Evolutionary conservation across 2,888 invertebrate species (phyloP).

Genomic region (Tipula unca): DNA sequence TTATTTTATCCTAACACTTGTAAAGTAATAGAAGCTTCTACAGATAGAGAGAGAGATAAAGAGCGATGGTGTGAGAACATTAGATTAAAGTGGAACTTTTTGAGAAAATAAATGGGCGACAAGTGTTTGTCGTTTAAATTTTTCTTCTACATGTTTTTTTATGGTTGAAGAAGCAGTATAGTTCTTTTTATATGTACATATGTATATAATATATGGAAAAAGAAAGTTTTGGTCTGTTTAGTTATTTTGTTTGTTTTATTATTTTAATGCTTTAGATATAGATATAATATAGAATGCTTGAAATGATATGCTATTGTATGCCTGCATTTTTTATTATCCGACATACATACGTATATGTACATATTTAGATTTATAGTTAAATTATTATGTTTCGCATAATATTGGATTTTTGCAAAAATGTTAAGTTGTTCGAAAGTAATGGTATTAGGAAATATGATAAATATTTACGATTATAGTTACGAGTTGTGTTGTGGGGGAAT

Average conservation of each 20-base stretch:
- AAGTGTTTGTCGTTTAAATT: neutral
- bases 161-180: neutral
- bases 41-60: neutral
- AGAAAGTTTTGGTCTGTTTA: neutral
- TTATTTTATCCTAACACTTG: neutral
- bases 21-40: neutral
- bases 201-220: neutral
- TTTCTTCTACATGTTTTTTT: neutral
- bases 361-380: neutral
- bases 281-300: neutral
- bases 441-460: neutral
- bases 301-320: neutral
- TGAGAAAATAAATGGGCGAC: neutral
- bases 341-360: too few relatives aligned
- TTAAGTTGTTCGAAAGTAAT: neutral
- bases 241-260: neutral
- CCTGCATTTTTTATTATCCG: neutral
- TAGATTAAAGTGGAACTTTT: neutral
- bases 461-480: neutral
- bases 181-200: neutral
- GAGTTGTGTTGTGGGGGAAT: neutral
- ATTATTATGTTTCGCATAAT: neutral
- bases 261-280: neutral
- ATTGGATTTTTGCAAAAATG: neutral
- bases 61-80: neutral